Conservation (phyloP, 2,797 vertebrate genomes). For the Artibeus lituratus region DNA sequence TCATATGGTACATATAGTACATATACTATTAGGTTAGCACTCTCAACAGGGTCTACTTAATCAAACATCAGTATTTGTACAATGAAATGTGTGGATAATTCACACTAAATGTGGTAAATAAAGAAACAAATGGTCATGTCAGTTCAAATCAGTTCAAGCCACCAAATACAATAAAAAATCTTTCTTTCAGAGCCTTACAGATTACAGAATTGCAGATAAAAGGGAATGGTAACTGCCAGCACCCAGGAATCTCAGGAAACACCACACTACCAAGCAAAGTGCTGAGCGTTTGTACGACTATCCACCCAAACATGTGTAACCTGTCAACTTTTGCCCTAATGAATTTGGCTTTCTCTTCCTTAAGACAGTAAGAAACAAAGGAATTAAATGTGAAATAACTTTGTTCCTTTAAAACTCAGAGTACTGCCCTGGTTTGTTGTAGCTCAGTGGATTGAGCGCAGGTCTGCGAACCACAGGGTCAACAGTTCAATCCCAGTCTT, state of each 20-base stretch:
- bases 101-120: neutral
- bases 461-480: too few relatives aligned
- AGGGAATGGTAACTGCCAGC: neutral
- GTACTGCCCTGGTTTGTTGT: neutral
- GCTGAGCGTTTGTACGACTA: neutral
- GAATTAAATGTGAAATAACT: constrained; percentile 27
- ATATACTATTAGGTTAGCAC: neutral
- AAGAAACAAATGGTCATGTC: neutral
- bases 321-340: neutral
- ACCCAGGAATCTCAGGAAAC: constrained; percentile 11
- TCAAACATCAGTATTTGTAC: constrained; percentile 4
- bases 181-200: constrained; percentile 1
- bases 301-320: neutral
- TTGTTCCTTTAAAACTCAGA: constrained; percentile 28
- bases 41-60: neutral
- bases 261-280: neutral
- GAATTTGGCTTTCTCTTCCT: neutral
- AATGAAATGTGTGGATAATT: neutral
- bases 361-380: neutral
- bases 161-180: neutral
- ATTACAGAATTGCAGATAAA: neutral
- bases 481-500: too few relatives aligned
- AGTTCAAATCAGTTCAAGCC: neutral
- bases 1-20: neutral
- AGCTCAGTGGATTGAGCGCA: too few relatives aligned